A percentile compares a stretch with the other conserved stretches of the same genome.
Evolutionary conservation across 2,113 vertebrate genomes (phyloP).

Genomic region (Kryptolebias marmoratus): DNA sequence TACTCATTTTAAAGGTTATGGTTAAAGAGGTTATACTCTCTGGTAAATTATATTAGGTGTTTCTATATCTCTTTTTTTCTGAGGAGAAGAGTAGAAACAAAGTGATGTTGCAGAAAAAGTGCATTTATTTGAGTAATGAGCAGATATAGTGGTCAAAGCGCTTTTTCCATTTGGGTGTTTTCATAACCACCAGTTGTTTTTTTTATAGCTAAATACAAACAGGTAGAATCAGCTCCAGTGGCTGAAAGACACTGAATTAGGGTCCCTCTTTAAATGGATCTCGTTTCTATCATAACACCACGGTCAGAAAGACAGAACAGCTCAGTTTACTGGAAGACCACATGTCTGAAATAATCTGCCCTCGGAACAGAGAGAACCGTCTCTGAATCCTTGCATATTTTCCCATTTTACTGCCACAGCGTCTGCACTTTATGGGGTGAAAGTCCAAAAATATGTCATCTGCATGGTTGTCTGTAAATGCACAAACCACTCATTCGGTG

Average conservation of each 20-base stretch:
- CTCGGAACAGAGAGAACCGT: conserved; percentile 64
- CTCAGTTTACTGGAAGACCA: conserved; percentile 64
- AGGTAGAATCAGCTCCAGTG: conserved; percentile 26
- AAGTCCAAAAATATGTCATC: conserved; percentile 77
- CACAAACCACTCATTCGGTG: conserved; percentile 71
- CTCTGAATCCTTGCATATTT: conserved; percentile 58
- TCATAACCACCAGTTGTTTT: neutral
- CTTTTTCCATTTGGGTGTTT: neutral
- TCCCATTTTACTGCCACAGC: conserved; percentile 59
- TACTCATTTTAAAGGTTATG: neutral
- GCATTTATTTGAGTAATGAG: conserved; percentile 12
- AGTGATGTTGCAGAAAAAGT: neutral
- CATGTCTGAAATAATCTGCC: conserved; percentile 69
- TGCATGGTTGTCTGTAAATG: conserved; percentile 73
- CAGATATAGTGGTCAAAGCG: conserved; percentile 24
- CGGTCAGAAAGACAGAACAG: conserved; percentile 48
- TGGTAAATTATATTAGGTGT: neutral
- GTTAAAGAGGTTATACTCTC: neutral
- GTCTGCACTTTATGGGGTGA: conserved; percentile 73
- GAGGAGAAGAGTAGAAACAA: conserved; percentile 13
- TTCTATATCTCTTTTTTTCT: neutral
- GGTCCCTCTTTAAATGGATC: conserved; percentile 64
- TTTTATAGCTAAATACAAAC: conserved; percentile 25
- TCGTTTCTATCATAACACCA: conserved; percentile 67
- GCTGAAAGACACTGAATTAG: conserved; percentile 44